These are phyloP conservation scores for Streblospio benedicti DNA, from an alignment of 1,140 invertebrate species.

Conservation along the genomic window DNA sequence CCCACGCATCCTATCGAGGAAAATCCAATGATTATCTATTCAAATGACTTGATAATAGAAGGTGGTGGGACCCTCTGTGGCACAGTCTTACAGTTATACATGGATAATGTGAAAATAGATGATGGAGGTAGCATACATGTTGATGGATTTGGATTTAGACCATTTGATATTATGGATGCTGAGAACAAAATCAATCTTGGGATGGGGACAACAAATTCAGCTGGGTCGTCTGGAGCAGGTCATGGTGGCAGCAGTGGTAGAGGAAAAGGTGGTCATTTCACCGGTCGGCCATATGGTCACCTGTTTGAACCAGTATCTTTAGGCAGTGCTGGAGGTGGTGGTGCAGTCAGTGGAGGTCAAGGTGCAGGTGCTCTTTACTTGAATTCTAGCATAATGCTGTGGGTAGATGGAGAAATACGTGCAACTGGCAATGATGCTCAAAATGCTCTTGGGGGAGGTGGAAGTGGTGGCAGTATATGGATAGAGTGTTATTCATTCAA, in stretches of 20 bases:
- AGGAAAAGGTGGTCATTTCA: constrained; percentile 22
- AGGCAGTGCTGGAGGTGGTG: constrained; percentile 33
- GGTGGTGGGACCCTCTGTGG: constrained; percentile 29
- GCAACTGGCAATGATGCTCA: constrained; percentile 23
- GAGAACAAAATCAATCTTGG: constrained; percentile 22
- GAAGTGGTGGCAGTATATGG: constrained; percentile 30
- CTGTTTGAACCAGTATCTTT: constrained; percentile 27
- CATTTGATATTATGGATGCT: constrained; percentile 15
- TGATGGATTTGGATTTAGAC: constrained; percentile 25
- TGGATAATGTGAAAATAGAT: constrained; percentile 29
- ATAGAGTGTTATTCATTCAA: constrained; percentile 24
- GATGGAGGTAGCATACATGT: constrained; percentile 31
- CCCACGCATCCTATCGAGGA: constrained; percentile 24
- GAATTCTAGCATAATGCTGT: constrained; percentile 22
- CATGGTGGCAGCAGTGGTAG: constrained; percentile 32
- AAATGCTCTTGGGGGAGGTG: constrained; percentile 25
- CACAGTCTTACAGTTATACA: constrained; percentile 26
- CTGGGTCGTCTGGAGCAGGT: constrained; percentile 30
- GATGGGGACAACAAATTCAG: constrained; percentile 18
- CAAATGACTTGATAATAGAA: constrained; percentile 14
- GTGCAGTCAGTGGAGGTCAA: constrained; percentile 20
- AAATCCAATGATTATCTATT: constrained; percentile 16
- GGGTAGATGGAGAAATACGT: constrained; percentile 28
- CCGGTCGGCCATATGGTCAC: constrained; percentile 32
- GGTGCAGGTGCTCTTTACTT: constrained; percentile 30